Evolutionary conservation across 2,888 invertebrate genomes (phyloP), one percentile per base, ranked within the genome.

Genomic region (Aleiodes alternator): DNA sequence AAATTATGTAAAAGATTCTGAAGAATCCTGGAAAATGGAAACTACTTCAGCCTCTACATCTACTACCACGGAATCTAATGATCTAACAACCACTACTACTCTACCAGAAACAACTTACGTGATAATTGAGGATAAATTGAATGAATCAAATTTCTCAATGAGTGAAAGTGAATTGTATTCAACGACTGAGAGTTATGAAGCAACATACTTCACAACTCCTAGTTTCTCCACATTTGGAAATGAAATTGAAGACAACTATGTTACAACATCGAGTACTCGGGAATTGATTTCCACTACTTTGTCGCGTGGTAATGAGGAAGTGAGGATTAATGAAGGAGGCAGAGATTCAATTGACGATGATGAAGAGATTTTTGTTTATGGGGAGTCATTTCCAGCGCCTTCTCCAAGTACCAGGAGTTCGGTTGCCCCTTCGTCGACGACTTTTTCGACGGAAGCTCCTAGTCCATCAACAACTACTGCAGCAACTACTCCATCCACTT

Each of bases 71-170:
- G 61, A 11, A 66, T 8, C 57, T 59, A 4, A 12, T 3, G 16
- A 31, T 14, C 34, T n/a, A 3, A 31, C 51, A 51, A 53, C 64
- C 66, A 56, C 61, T 1, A 50, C n/a, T 51, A 57, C 14, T 38
- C 31, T 48, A 0, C 29, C 12, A 6, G 34, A 69, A n/a, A 55
- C 50, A 14, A 74, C 14, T 61, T 0, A 69, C 14, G 43, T 9
- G 43, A 43, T 48, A 6, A 9, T 0, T 56, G 23, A 8, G 61
- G 55, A 11, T 31, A 53, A 14, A 69, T 55, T 14, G 64, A 57
- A 14, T 51, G n/a, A 72, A 69, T 48, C 38, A n/a, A 43, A 59
- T 38, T 34, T 31, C 1, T 11, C 31, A 23, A 74, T 68, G 4
- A 68, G 50, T n/a, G 50, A 51, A 50, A 50, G 50, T 50, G 23